Base-by-base conservation (phyloP, 1,140 invertebrate genomes). In the Capitella teleta region DNA sequence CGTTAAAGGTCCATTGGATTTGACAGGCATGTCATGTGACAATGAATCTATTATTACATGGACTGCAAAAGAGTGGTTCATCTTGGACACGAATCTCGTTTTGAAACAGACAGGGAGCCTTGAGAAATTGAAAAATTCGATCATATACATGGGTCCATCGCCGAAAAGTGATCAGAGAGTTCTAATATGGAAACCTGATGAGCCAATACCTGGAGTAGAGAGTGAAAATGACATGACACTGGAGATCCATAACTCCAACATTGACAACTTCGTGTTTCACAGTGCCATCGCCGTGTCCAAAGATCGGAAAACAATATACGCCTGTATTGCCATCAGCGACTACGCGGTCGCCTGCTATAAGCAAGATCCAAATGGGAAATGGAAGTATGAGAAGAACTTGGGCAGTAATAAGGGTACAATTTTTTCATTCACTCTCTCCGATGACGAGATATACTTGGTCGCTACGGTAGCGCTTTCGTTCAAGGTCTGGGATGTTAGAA, bases 391-490 rank as follows among this genome's bases (percentile, higher is more conserved):
- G 25, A 51, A 68, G 23, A 66, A 70, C 8, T 62, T 76, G 23
- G 66, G 67, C 5, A 63, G 64, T 23, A 77, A 76, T 57, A 56
- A 57, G 12, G 70, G 75, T 47, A 57, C 72, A 16, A 62, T 93
- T 57, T 77, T 92, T 26, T 85, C 91, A 63, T 66, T 94, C 23
- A 86, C 85, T 57, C 66, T 91, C 28, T 85, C 86, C 41, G 81
- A 82, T 56, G 80, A 87, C 43, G 86, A 91, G 66, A 77, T 78
- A 45, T 82, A 82, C 67, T 71, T 94, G 1, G 73, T 91, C 23
- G 89, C 84, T 1, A 92, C 88, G 1, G 82, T 86, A 16, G 85
- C 85, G 6, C 85, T 86, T 57, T 86, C 83, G 82, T 80, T 82
- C 60, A 77, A 74, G 57, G 56, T 72, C 16, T 77, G 72, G 64